Evolutionary conservation across 2,113 vertebrate species (phyloP).

Genomic region (Silurus asotus): DNA sequence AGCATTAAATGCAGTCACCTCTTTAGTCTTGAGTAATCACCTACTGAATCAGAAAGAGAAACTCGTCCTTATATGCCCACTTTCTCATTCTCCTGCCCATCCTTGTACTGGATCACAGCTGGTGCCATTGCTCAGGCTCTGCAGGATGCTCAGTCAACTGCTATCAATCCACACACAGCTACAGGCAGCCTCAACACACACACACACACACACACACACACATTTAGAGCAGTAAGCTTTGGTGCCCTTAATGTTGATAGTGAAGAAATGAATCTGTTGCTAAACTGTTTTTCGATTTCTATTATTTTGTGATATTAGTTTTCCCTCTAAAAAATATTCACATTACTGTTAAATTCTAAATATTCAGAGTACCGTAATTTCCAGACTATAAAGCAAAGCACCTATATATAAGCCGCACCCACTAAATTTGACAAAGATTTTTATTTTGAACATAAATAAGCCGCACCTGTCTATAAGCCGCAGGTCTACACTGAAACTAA

Average conservation of each 20-base stretch:
- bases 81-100: not conserved
- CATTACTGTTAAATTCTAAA: not conserved
- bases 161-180: constrained; percentile 28
- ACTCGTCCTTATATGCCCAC: not conserved
- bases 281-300: not conserved
- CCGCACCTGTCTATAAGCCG: too few species aligned
- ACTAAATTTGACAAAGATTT: too few species aligned
- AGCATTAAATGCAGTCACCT: not conserved
- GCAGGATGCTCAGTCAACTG: constrained; percentile 25
- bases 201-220: constrained; percentile 16
- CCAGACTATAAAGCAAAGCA: too few species aligned
- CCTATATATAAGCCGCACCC: too few species aligned
- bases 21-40: not conserved
- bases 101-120: constrained; percentile 42
- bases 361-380: not conserved
- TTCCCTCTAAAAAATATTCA: not conserved
- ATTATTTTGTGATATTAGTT: not conserved
- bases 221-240: not conserved
- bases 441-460: too few species aligned
- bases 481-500: too few species aligned
- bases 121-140: constrained; percentile 31
- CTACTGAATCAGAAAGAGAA: not conserved
- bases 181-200: constrained; percentile 17
- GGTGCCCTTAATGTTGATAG: not conserved
- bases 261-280: not conserved